Evolutionary conservation across 37 sponge, comb jelly and placozoan genomes (phyloP).

Genomic region (Crambe crambe): DNA sequence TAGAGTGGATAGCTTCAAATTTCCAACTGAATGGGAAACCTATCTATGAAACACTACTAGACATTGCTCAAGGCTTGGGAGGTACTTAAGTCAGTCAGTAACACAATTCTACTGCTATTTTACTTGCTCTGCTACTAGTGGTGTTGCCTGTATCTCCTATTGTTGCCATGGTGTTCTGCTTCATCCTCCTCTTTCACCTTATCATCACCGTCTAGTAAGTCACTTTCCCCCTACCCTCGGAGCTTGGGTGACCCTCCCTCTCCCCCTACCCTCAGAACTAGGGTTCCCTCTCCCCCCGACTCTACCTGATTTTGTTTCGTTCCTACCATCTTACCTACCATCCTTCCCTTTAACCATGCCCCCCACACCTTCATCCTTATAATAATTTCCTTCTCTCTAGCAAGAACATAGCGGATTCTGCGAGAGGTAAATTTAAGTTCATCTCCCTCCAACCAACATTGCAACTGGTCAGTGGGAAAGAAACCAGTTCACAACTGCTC

Average conservation of each 20-base stretch:
- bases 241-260: background rate
- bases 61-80: too few relatives aligned
- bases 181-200: slow-evolving; percentile 4
- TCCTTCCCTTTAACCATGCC: background rate
- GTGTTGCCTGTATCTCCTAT: background rate
- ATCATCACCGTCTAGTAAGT: background rate
- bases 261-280: background rate
- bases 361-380: background rate
- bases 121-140: background rate
- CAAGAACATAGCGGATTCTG: slow-evolving; percentile 3
- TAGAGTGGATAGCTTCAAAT: too few relatives aligned
- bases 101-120: too few relatives aligned
- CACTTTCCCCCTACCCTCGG: background rate
- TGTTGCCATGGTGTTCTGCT: background rate
- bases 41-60: too few relatives aligned
- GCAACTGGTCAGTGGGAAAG: background rate
- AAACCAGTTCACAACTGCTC: background rate
- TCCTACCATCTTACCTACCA: background rate
- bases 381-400: background rate
- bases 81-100: too few relatives aligned
- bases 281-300: background rate
- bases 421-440: background rate
- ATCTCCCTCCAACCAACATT: background rate
- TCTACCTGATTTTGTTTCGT: background rate
- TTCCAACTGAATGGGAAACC: too few relatives aligned